Conservation (phyloP, 2,888 invertebrate genomes). For the Zygogramma bicolorata region DNA sequence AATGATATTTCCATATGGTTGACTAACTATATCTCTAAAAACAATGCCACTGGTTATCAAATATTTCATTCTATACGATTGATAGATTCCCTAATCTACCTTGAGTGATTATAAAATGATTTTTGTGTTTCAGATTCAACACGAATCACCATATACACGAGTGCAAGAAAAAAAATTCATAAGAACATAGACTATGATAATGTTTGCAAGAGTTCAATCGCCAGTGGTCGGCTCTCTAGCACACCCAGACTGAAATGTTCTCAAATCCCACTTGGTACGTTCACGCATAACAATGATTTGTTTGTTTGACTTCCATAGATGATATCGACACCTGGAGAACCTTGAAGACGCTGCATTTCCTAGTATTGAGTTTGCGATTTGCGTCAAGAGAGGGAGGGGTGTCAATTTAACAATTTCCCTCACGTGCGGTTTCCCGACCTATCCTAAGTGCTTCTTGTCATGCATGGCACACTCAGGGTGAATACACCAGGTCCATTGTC, state of each 20-base stretch:
- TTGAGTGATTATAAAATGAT: too few relatives aligned
- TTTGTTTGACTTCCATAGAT: constrained; percentile 18
- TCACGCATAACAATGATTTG: background rate
- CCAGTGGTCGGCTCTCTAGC: background rate
- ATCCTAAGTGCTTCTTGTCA: constrained; percentile 59
- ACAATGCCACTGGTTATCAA: too few relatives aligned
- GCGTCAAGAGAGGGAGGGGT: constrained; percentile 22
- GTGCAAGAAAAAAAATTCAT: too few relatives aligned
- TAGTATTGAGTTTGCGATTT: constrained; percentile 39
- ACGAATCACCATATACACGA: too few relatives aligned
- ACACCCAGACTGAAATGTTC: background rate
- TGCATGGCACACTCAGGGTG: constrained; percentile 60
- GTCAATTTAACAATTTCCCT: constrained; percentile 51
- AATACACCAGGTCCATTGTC: constrained; percentile 60
- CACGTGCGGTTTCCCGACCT: constrained; percentile 60
- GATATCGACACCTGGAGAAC: constrained; percentile 42
- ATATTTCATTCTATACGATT: too few relatives aligned
- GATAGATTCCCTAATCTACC: too few relatives aligned
- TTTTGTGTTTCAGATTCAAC: too few relatives aligned
- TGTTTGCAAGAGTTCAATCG: too few relatives aligned
- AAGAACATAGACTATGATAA: too few relatives aligned
- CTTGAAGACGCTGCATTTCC: constrained; percentile 49
- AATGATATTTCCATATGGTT: too few relatives aligned
- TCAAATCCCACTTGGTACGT: constrained; percentile 1
- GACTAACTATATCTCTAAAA: too few relatives aligned